A percentile compares a stretch with the other conserved stretches of the same genome.
These are phyloP conservation scores for Erythrolamprus reginae DNA, from an alignment of 2,113 vertebrate genomes.

Conservation along the genomic window DNA sequence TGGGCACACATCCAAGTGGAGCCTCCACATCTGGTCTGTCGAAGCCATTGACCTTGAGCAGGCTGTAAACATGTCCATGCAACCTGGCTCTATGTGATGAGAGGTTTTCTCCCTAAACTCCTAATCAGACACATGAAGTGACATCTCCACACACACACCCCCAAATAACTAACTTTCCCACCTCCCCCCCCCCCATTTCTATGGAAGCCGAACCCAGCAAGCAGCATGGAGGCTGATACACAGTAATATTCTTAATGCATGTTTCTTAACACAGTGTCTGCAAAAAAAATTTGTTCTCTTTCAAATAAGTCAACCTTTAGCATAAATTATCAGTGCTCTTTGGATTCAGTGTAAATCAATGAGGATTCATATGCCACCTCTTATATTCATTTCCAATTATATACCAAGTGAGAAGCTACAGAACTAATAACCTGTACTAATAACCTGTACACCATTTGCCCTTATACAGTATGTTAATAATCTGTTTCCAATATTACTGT, in stretches of 20 bases:
- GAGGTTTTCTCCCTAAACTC: too few relatives aligned
- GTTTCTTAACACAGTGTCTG: background rate
- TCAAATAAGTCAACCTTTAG: background rate
- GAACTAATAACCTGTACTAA: constrained; percentile 1
- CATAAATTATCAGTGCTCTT: background rate
- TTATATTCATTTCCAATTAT: constrained; percentile 10
- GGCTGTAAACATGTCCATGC: too few relatives aligned
- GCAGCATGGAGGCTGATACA: too few relatives aligned
- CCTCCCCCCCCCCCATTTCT: too few relatives aligned
- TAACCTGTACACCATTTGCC: background rate
- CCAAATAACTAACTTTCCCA: too few relatives aligned
- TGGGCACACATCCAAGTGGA: too few relatives aligned
- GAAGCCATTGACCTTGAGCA: too few relatives aligned
- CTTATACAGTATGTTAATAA: constrained; percentile 42
- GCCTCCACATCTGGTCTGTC: too few relatives aligned
- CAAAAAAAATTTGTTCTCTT: background rate
- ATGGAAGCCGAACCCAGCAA: too few relatives aligned
- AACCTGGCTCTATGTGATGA: too few relatives aligned
- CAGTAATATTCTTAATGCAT: background rate
- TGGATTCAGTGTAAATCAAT: background rate
- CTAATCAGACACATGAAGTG: too few relatives aligned
- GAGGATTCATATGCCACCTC: fast-evolving
- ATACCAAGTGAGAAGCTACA: constrained; percentile 6
- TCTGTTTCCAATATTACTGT: constrained; percentile 23
- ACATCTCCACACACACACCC: too few relatives aligned